Evolutionary conservation across 2,888 invertebrate genomes (phyloP), one percentile per base, ranked within the genome.

Genomic region (Ophion slaviceki): DNA sequence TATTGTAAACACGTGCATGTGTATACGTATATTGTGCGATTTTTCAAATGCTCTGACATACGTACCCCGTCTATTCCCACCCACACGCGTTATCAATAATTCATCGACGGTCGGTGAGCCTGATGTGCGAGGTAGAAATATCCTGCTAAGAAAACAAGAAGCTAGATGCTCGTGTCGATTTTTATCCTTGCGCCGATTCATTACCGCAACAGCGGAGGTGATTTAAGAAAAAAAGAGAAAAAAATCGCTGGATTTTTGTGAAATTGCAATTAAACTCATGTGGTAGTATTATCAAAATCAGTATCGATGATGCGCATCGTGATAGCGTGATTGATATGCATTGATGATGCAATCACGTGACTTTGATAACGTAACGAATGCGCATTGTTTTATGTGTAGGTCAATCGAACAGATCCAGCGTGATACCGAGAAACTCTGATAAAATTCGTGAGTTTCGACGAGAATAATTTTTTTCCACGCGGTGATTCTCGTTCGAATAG

Each of bases 1-100:
- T 40, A 40, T 40, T 7, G 40, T 8, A 40, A 40, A 40, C 8
- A 40, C 5, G 8, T 40, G 5, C 40, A 40, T 40, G 40, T 40
- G 40, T 6, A 40, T 8, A 40, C 8, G 40, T 40, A 40, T 40
- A 40, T 40, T 40, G 1, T 8, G 40, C 40, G 6, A 40, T 40
- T 40, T 40, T 40, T 40, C 8, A 40, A 40, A 40, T 40, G 57
- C 62, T 61, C 70, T 32, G 20, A 45, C 36, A 80, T 79, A 68
- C 40, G 40, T 40, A 8, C 72, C 88, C 89, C 90, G 90, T 90
- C 81, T 85, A 88, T 88, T 88, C 87, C 84, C 86, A 80, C 77
- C 85, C 71, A 57, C 66, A 66, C 86, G 86, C n/a, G 77, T 87
- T 87, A 90, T 90, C 83, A 90, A 90, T 90, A 89, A 90, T 90